Evolutionary conservation across 2,113 vertebrate genomes (phyloP), one percentile per base, ranked within the genome.

Genomic region (Silurus glanis): DNA sequence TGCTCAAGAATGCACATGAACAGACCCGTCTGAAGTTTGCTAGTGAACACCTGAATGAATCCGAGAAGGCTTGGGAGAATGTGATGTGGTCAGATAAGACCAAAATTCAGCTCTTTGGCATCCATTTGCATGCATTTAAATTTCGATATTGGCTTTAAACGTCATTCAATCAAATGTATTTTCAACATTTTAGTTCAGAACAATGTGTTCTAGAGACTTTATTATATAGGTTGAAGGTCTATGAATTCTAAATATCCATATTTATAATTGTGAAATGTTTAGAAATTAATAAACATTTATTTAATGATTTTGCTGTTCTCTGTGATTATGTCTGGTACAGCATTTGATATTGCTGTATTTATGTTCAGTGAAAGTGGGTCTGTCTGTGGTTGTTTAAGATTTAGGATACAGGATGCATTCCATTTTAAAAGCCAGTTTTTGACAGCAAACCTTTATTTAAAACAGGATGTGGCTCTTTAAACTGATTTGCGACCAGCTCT

Each of bases 201-300:
- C n/a, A 23, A 10, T 61, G 59, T 61, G 59, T 61, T 61, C 59
- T 37, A 37, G 37, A 23, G 21, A 61, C 19, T 23, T 58, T 16
- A 16, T 58, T 58, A 13, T 58, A 58, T 14, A 13, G 55, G 14
- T 58, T 58, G 8, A 58, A 58, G 14, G 14, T 56, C 0, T 58
- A 13, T 58, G 14, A 10, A 62, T 62, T 66, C 10, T 25, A 37
- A 28, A 37, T 69, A 69, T 69, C 25, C 28, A 7, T 69, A 37
- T 16, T 37, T 69, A 69, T 16, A 17, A 69, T 58, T 21, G 45
- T 88, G 66, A 88, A 83, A 69, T 67, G 82, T 88, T 85, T 6
- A 88, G 10, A 55, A 71, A 51, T 55, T 64, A 51, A n/a, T n/a
- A n/a, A n/a, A 47, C 23, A 71, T 81, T 78, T 82, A 64, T 13